Conservation (phyloP, 2,888 invertebrate genomes). For the Netelia virgata region DNA sequence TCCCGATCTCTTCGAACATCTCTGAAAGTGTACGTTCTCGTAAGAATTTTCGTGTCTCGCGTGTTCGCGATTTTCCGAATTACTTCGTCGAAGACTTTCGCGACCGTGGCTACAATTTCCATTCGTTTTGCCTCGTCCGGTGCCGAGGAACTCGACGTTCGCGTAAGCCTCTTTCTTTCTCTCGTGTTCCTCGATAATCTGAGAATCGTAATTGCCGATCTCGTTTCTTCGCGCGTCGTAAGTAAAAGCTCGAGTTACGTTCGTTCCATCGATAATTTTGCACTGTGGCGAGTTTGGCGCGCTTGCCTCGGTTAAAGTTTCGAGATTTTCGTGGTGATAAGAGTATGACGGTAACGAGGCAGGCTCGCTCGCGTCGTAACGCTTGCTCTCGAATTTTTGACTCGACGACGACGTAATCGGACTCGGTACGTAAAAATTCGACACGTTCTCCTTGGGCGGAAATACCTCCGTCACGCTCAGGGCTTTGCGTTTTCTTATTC, state of each 20-base stretch:
- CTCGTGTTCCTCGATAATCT: conserved; percentile 48
- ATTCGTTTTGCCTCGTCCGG: conserved; percentile 12
- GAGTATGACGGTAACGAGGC: conserved; percentile 85
- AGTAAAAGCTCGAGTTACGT: conserved; percentile 63
- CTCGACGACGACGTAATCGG: conserved; percentile 83
- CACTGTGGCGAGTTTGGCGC: conserved; percentile 77
- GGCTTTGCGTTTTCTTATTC: conserved; percentile 88
- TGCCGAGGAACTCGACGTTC: conserved; percentile 68
- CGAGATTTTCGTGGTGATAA: conserved; percentile 77
- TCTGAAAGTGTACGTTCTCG: conserved; percentile 77
- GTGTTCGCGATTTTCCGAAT: conserved; percentile 78
- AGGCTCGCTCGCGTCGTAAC: conserved; percentile 79
- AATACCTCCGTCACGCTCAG: conserved; percentile 90
- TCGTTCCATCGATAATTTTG: conserved; percentile 69
- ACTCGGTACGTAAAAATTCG: conserved; percentile 90
- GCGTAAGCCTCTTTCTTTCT: conserved; percentile 73
- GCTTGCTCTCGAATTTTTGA: conserved; percentile 74
- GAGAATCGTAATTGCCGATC: conserved; percentile 31
- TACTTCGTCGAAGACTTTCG: conserved; percentile 76
- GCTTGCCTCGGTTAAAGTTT: conserved; percentile 85
- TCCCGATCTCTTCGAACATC: conserved; percentile 68
- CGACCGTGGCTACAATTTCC: conserved; percentile 45
- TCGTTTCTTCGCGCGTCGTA: conserved; percentile 71
- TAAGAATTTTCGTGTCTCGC: conserved; percentile 74
- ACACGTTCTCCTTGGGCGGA: conserved; percentile 78